Percentiles rank a stretch among this genome's conserved stretches.
Evolutionary conservation across 2,888 invertebrate species (phyloP).

Genomic region (Spodoptera picta): DNA sequence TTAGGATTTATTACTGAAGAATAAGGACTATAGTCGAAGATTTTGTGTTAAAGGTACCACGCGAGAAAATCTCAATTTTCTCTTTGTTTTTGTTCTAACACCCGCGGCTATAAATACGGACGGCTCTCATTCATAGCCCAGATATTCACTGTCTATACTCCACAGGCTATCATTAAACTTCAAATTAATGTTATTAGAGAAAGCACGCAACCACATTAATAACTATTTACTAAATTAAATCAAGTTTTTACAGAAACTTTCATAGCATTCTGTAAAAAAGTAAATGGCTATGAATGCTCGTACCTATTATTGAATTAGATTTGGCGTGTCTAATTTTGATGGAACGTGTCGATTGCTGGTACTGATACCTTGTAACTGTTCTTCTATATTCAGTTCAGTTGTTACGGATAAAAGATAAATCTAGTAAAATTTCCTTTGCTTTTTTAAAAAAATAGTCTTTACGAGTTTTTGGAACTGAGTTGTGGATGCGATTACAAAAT

Average conservation of each 20-base stretch:
- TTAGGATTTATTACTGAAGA: too few relatives aligned
- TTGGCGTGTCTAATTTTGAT: slow-evolving; percentile 16
- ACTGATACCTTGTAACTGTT: slow-evolving; percentile 19
- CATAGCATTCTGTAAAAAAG: slow-evolving; percentile 21
- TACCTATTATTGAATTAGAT: slow-evolving; percentile 37
- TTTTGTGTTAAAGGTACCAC: not conserved
- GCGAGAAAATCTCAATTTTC: slow-evolving; percentile 12
- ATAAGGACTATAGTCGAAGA: too few relatives aligned
- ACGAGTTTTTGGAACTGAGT: too few relatives aligned
- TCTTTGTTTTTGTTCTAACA: slow-evolving; percentile 15
- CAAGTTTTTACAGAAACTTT: slow-evolving; percentile 15
- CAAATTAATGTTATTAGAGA: slow-evolving; percentile 60
- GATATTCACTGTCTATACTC: slow-evolving; percentile 43
- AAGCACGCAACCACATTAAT: slow-evolving; percentile 45
- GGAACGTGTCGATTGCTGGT: slow-evolving; percentile 3
- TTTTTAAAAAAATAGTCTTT: too few relatives aligned
- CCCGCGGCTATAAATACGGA: slow-evolving; percentile 59
- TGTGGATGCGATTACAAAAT: too few relatives aligned
- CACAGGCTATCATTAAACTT: slow-evolving; percentile 66
- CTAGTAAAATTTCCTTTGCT: too few relatives aligned
- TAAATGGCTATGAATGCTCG: slow-evolving; percentile 20
- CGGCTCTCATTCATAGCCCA: slow-evolving; percentile 14
- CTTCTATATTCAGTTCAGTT: slow-evolving; percentile 7
- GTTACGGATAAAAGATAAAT: too few relatives aligned
- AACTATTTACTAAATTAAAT: slow-evolving; percentile 27